Evolutionary conservation across 2,888 invertebrate genomes (phyloP).

Genomic region (Ophion ventricosus): DNA sequence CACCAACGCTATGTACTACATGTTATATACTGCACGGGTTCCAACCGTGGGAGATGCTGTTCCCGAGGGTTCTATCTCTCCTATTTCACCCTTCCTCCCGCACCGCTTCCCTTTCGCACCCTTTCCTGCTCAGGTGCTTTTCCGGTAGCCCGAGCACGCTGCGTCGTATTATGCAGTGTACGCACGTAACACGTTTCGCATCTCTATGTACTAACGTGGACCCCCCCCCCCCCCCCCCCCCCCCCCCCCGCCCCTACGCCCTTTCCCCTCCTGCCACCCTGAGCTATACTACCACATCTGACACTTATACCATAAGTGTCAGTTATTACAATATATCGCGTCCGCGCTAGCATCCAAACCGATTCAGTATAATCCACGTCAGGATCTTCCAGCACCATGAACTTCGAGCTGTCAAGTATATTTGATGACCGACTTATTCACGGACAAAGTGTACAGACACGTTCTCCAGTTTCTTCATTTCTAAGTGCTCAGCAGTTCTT

Average conservation of each 20-base stretch:
- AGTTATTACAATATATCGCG: slow-evolving; percentile 45
- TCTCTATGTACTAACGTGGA: slow-evolving; percentile 53
- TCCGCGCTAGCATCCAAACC: slow-evolving; percentile 23
- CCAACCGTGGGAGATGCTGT: slow-evolving; percentile 46
- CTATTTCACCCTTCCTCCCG: slow-evolving; percentile 22
- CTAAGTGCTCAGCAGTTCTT: too few species aligned
- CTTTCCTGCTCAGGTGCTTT: slow-evolving; percentile 55
- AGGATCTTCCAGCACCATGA: slow-evolving; percentile 4
- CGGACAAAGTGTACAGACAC: background rate
- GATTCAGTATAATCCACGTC: slow-evolving; percentile 6
- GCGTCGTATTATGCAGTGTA: slow-evolving; percentile 68
- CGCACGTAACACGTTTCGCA: slow-evolving; percentile 70
- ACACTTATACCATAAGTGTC: slow-evolving; percentile 51
- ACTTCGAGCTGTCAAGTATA: slow-evolving; percentile 7
- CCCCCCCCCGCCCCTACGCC: background rate
- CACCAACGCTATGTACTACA: slow-evolving; percentile 43
- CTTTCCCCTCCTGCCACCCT: background rate
- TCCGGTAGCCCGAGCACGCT: slow-evolving; percentile 63
- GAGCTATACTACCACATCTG: slow-evolving; percentile 34
- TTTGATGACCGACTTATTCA: background rate
- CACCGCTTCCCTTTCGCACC: background rate
- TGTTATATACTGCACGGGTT: background rate
- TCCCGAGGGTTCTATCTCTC: slow-evolving; percentile 50
- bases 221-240: slow-evolving; percentile 5
- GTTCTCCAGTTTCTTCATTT: background rate